These are phyloP conservation scores for Willowsia nigromaculata DNA, from an alignment of 2,888 invertebrate species.

Conservation along the genomic window DNA sequence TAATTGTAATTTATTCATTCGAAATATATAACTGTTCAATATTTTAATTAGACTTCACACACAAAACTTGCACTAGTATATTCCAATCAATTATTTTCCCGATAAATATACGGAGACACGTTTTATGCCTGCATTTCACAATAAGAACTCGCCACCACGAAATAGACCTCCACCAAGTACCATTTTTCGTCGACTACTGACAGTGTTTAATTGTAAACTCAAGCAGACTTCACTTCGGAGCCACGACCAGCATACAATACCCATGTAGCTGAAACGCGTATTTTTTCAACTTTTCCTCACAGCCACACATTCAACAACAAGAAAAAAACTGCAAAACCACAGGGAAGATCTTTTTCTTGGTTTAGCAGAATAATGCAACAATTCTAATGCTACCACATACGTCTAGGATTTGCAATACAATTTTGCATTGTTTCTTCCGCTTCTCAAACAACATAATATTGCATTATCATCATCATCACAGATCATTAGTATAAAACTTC, in stretches of 20 bases:
- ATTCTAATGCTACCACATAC: background rate
- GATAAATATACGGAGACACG: background rate
- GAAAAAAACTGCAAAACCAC: constrained; percentile 23
- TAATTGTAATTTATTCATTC: too few species aligned
- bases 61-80: too few species aligned
- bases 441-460: constrained; percentile 28
- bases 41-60: too few species aligned
- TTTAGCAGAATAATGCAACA: background rate
- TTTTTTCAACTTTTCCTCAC: constrained; percentile 40
- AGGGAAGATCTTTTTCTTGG: constrained; percentile 25
- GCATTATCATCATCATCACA: background rate
- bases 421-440: constrained; percentile 53
- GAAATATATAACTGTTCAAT: too few species aligned
- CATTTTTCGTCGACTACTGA: constrained; percentile 49
- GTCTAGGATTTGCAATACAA: background rate
- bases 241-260: background rate
- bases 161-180: constrained; percentile 19
- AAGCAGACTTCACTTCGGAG: background rate
- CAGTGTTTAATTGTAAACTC: constrained; percentile 52
- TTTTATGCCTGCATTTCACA: background rate
- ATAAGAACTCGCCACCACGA: background rate
- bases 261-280: background rate
- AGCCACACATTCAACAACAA: background rate
- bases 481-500: background rate
- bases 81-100: too few species aligned